Conservation (phyloP, 2,797 vertebrate species). For the Sternarchorhynchus goeldii region DNA sequence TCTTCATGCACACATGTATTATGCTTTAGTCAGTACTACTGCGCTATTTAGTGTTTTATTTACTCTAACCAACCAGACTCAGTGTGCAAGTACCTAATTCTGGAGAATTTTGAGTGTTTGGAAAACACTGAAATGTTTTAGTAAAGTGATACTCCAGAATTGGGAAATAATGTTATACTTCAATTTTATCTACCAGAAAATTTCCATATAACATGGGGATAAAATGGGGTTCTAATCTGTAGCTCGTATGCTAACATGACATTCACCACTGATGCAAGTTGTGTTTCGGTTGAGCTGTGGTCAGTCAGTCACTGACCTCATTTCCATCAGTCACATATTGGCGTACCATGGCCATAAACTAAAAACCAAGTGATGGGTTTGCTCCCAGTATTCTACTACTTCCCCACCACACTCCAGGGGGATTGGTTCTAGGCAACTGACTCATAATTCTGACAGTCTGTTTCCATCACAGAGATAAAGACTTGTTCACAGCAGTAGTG, state of each 20-base stretch:
- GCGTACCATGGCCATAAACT: not conserved
- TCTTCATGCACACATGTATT: not conserved
- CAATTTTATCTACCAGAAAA: no score
- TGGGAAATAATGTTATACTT: no score
- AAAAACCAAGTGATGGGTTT: not conserved
- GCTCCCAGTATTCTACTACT: not conserved
- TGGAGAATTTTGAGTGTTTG: no score
- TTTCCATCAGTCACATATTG: not conserved
- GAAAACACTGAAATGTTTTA: no score
- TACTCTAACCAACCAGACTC: no score
- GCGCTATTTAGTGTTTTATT: no score
- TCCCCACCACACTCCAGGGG: not conserved
- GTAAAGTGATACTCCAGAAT: no score
- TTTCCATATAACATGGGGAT: no score
- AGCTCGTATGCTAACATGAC: no score
- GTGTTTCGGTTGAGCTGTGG: not conserved
- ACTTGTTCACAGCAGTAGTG: not conserved
- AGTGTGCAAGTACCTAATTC: no score
- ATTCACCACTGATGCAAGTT: not conserved
- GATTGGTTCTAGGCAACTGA: not conserved
- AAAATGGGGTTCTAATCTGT: no score
- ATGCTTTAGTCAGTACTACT: not conserved
- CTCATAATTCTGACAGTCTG: not conserved
- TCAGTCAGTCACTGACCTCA: constrained; percentile 2
- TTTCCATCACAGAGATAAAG: no score